phyloP scores from a whole-genome alignment of 2,113 vertebrate genomes.

The Hypomesus transpacificus region DNA sequence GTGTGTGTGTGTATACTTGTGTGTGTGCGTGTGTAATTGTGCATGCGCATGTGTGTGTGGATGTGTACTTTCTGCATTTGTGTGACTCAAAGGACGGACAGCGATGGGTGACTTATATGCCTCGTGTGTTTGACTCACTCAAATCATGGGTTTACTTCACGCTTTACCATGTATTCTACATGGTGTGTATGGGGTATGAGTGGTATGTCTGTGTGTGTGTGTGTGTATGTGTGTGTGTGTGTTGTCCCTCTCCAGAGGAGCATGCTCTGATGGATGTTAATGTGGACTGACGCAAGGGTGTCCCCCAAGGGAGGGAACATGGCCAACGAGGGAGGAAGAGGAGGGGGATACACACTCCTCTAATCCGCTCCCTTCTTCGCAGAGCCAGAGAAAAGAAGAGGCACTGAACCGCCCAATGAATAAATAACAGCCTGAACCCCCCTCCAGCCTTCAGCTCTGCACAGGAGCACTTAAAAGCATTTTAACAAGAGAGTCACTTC shows the following conservation, averaged over 20 bases:
- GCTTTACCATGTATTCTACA: conserved; percentile 1
- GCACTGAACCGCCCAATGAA: conserved; percentile 72
- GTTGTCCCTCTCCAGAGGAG: conserved; percentile 59
- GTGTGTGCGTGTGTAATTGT: neutral
- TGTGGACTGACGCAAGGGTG: conserved; percentile 73
- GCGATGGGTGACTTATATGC: conserved; percentile 30
- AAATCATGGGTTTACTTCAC: neutral
- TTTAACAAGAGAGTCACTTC: conserved; percentile 76
- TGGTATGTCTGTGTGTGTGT: conserved; percentile 12
- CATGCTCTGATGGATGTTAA: conserved; percentile 76
- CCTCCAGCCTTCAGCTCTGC: conserved; percentile 57
- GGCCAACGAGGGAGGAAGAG: conserved; percentile 48
- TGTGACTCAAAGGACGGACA: conserved; percentile 29
- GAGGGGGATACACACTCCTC: conserved; percentile 48
- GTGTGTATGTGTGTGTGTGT: conserved; percentile 8
- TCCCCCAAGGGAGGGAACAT: conserved; percentile 64
- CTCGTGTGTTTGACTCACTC: conserved; percentile 23
- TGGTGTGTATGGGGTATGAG: neutral
- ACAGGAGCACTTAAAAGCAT: conserved; percentile 75
- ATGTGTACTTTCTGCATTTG: neutral
- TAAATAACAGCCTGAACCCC: conserved; percentile 69
- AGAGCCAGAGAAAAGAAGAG: conserved; percentile 51
- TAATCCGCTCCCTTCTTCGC: conserved; percentile 65
- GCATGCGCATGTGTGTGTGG: conserved; percentile 1
- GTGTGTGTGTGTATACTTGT: neutral